phyloP scores from a whole-genome alignment of 2,888 invertebrate species.

The Ashinkailepas kermadecensis region DNA sequence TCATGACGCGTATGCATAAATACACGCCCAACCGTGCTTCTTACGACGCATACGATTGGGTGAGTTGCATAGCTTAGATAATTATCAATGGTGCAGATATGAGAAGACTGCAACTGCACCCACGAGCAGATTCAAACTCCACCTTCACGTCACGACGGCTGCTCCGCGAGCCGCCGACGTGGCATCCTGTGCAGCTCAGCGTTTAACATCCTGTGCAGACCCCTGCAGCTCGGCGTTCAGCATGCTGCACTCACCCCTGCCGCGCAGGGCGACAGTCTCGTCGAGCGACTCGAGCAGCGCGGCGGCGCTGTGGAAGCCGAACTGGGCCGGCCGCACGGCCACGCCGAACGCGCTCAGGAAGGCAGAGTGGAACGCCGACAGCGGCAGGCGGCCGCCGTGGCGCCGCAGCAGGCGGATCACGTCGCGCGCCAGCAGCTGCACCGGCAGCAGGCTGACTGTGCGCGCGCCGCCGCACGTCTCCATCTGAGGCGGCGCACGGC shows the following conservation, averaged over 20 bases:
- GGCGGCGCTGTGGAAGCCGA: constrained; percentile 48
- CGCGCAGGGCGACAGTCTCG: constrained; percentile 47
- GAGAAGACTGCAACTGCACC: too few relatives aligned
- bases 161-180: too few relatives aligned
- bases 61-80: too few relatives aligned
- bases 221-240: constrained; percentile 45
- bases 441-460: constrained; percentile 43
- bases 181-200: too few relatives aligned
- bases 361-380: constrained; percentile 44
- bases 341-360: constrained; percentile 41
- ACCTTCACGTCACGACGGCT: too few relatives aligned
- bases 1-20: too few relatives aligned
- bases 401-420: constrained; percentile 48
- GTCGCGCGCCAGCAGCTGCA: constrained; percentile 51
- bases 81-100: too few relatives aligned
- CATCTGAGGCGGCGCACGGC: neutral
- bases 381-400: constrained; percentile 41
- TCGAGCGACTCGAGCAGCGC: constrained; percentile 50
- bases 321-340: constrained; percentile 47
- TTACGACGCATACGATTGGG: too few relatives aligned
- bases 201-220: neutral
- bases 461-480: constrained; percentile 35
- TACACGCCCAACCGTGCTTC: too few relatives aligned
- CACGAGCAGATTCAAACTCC: too few relatives aligned
- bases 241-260: constrained; percentile 44